A percentile compares a stretch with the other conserved stretches of the same genome.
Conservation (phyloP, 2,888 invertebrate species). For the Drosophila neonasuta region DNA sequence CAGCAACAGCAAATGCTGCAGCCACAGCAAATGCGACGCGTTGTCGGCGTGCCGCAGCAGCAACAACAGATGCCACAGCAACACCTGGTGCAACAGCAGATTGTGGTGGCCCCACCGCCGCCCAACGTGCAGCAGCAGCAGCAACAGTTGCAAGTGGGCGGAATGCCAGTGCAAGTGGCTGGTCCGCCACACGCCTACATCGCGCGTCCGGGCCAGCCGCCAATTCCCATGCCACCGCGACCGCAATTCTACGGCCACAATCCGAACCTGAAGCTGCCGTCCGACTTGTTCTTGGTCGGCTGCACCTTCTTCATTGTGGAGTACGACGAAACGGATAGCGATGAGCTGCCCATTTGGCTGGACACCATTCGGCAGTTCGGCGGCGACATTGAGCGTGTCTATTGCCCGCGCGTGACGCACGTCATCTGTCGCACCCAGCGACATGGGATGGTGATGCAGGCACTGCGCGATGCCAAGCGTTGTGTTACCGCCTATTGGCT, state of each 20-base stretch:
- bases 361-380: slow-evolving; percentile 90
- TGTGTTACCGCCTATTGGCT: slow-evolving; percentile 94
- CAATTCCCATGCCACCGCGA: slow-evolving; percentile 84
- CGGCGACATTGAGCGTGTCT: slow-evolving; percentile 93
- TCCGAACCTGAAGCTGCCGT: slow-evolving; percentile 93
- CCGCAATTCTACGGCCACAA: slow-evolving; percentile 96
- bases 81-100: slow-evolving; percentile 72
- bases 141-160: slow-evolving; percentile 63
- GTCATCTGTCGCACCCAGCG: slow-evolving; percentile 95
- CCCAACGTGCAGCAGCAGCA: slow-evolving; percentile 80
- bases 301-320: slow-evolving; percentile 96
- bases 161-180: slow-evolving; percentile 63
- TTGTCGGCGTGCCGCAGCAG: slow-evolving; percentile 67
- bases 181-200: slow-evolving; percentile 83
- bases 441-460: slow-evolving; percentile 94
- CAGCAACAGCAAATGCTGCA: slow-evolving; percentile 80
- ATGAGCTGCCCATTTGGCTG: slow-evolving; percentile 86
- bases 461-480: slow-evolving; percentile 86
- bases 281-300: slow-evolving; percentile 94
- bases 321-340: slow-evolving; percentile 87
- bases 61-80: slow-evolving; percentile 70
- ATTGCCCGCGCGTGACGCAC: slow-evolving; percentile 94
- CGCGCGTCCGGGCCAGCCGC: slow-evolving; percentile 81
- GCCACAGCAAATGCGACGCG: slow-evolving; percentile 82
- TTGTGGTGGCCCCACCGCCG: slow-evolving; percentile 69